Conservation (phyloP, 2,113 vertebrate species). For the Emydura subglobosa region DNA sequence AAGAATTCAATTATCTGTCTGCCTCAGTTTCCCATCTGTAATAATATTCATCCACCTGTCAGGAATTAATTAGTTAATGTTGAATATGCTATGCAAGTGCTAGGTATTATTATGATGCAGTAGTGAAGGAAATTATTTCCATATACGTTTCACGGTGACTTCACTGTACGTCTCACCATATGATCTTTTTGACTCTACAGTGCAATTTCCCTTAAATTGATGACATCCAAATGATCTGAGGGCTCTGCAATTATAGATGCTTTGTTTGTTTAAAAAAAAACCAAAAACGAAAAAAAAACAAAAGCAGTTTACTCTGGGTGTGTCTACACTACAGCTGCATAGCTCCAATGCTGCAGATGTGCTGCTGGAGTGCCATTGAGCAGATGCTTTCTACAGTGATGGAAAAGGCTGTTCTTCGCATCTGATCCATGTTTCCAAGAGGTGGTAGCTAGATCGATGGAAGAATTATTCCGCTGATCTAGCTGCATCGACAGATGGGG, state of each 20-base stretch:
- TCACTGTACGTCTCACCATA: neutral
- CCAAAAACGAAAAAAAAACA: too few species aligned
- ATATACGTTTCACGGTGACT: constrained; percentile 48
- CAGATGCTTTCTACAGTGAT: neutral
- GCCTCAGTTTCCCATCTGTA: neutral
- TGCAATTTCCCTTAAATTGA: neutral
- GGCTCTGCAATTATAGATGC: constrained; percentile 33
- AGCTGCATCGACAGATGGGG: neutral
- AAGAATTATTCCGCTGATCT: neutral
- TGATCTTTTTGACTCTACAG: constrained; percentile 47
- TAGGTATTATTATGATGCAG: neutral
- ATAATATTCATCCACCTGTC: neutral
- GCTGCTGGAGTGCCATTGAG: neutral
- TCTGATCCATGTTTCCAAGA: neutral
- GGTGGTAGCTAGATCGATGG: neutral
- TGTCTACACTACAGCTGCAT: neutral
- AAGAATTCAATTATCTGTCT: neutral
- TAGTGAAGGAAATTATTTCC: constrained; percentile 34
- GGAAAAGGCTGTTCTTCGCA: neutral
- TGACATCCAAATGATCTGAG: neutral
- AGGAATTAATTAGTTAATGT: constrained; percentile 2
- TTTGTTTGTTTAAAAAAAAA: neutral
- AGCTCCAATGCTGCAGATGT: neutral
- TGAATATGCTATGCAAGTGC: neutral
- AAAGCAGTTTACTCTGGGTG: neutral